Evolutionary conservation across 2,888 invertebrate species (phyloP).

Genomic region (Eupithecia vulgata): DNA sequence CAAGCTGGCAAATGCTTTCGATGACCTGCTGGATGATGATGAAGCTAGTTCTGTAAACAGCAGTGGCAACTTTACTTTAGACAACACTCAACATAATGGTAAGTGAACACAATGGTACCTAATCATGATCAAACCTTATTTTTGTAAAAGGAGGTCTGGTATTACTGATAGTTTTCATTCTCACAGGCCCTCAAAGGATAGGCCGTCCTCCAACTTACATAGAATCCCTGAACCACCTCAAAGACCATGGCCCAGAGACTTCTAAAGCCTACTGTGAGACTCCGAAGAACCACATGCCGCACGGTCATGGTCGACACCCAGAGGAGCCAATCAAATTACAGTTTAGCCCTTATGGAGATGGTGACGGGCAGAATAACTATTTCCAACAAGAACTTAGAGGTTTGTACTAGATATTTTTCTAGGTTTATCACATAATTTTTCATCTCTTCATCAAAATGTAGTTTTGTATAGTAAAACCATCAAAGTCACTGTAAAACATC

Average conservation of each 20-base stretch:
- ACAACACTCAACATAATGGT: slow-evolving; percentile 69
- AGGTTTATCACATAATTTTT: background rate
- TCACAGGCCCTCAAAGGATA: slow-evolving; percentile 60
- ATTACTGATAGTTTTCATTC: background rate
- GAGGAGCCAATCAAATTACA: slow-evolving; percentile 66
- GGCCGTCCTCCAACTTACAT: slow-evolving; percentile 75
- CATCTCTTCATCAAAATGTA: background rate
- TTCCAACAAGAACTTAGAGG: slow-evolving; percentile 73
- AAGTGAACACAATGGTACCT: no score
- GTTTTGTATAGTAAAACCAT: background rate
- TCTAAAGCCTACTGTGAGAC: slow-evolving; percentile 71
- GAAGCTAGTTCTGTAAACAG: slow-evolving; percentile 86
- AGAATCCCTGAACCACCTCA: slow-evolving; percentile 73
- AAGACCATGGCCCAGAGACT: slow-evolving; percentile 68
- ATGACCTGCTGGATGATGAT: slow-evolving; percentile 87
- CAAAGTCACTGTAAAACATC: background rate
- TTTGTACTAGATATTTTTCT: slow-evolving; percentile 37
- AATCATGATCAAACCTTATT: background rate
- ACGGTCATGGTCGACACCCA: slow-evolving; percentile 58
- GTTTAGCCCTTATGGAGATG: slow-evolving; percentile 73
- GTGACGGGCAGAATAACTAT: slow-evolving; percentile 76
- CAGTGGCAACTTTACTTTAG: slow-evolving; percentile 77
- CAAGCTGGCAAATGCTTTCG: slow-evolving; percentile 87
- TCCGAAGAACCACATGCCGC: slow-evolving; percentile 66
- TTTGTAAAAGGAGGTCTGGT: background rate